Evolutionary conservation across 2,888 invertebrate genomes (phyloP).

Genomic region (Zygaena filipendulae): DNA sequence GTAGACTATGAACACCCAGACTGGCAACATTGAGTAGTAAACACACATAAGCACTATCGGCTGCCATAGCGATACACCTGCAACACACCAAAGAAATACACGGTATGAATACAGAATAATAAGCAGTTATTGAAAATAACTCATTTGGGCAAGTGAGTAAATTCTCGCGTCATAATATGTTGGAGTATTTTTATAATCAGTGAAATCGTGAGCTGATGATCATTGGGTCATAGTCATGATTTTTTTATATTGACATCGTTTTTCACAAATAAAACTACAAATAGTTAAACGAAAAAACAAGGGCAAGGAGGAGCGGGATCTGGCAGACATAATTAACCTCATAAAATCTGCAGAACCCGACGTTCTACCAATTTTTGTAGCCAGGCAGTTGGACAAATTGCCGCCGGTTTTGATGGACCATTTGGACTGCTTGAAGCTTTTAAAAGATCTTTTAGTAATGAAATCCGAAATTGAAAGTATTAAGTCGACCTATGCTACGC

Average conservation of each 20-base stretch:
- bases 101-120: not conserved
- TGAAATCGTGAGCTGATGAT: no score
- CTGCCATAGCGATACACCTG: constrained; percentile 79
- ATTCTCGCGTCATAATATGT: no score
- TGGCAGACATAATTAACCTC: constrained; percentile 3
- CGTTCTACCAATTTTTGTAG: constrained; percentile 7
- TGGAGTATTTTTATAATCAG: no score
- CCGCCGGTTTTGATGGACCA: constrained; percentile 2
- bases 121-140: not conserved
- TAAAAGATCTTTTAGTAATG: constrained; percentile 6
- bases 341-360: constrained; percentile 4
- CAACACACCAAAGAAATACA: constrained; percentile 15
- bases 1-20: constrained; percentile 87
- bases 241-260: no score
- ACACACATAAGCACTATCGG: constrained; percentile 77
- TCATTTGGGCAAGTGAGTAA: no score
- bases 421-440: constrained; percentile 7
- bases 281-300: constrained; percentile 1
- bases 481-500: not conserved
- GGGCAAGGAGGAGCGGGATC: constrained; percentile 4
- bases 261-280: no score
- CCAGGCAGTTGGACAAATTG: constrained; percentile 6
- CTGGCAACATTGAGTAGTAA: constrained; percentile 81
- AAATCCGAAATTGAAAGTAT: not conserved
- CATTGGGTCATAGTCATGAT: no score